Evolutionary conservation across 2,113 vertebrate species (phyloP), one percentile per base, ranked within the genome.

Genomic region (Chaenogobius annularis): DNA sequence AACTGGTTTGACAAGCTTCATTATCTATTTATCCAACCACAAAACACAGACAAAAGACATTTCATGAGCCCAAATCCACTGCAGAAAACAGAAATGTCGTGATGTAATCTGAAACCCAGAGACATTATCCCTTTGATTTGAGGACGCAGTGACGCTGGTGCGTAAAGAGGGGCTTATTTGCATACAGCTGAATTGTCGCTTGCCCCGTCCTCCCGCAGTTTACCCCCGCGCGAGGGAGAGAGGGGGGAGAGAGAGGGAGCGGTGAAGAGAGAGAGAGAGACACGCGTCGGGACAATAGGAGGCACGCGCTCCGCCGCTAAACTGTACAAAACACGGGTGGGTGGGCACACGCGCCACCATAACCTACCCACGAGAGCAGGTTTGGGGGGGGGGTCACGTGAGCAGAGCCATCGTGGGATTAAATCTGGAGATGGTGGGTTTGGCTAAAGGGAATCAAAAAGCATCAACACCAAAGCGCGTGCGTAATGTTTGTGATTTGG

Each of bases 101-200:
- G 55, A 56, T 56, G 55, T 56, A 22, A 56, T 56, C 55, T 23
- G 55, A 56, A 23, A 26, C 55, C 55, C 55, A 56, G 55, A 22
- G 20, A 13, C 55, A 56, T 56, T 23, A 23, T 23, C 61, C 61
- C 61, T 63, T 31, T n/a, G 31, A 11, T 19, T 37, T 37, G 14
- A 62, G 59, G 15, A 15, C 61, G 61, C 17, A 17, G 15, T 40
- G 61, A 63, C 61, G 61, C 31, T 12, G 19, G 59, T 37, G 59
- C 17, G 55, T 56, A 56, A 56, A 56, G 20, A 40, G 46, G 79
- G 13, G 75, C 61, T 84, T 62, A 93, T 93, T 93, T 90, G 80
- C 92, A 92, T 93, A 93, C 92, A 93, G 92, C 91, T 93, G 92
- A 93, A 89, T 88, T 81, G 85, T 87, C 80, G 81, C 73, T 78